Percentiles rank a stretch among this genome's conserved stretches.
phyloP scores from a whole-genome alignment of 2,797 vertebrate species.

The Pristis pectinata region DNA sequence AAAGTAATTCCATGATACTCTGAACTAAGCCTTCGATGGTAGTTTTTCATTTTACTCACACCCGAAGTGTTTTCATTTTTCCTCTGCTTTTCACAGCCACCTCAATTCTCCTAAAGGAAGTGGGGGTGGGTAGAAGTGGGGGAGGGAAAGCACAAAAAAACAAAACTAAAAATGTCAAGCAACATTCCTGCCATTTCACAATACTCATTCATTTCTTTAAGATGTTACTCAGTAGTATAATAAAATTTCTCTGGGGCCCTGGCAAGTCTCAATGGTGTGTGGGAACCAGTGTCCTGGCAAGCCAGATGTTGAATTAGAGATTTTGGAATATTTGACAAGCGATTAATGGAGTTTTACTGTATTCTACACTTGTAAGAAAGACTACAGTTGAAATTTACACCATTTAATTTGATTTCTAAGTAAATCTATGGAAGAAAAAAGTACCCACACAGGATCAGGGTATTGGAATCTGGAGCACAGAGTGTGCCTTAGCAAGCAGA shows the following conservation, averaged over 20 bases:
- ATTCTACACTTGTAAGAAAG: too few species aligned
- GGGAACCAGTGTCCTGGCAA: too few species aligned
- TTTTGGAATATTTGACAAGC: too few species aligned
- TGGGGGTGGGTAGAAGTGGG: not conserved
- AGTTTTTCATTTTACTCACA: constrained; percentile 34
- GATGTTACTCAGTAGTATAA: too few species aligned
- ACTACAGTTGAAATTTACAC: too few species aligned
- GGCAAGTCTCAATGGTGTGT: too few species aligned
- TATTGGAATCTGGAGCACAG: not conserved
- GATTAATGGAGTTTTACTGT: too few species aligned
- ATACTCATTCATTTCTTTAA: not conserved
- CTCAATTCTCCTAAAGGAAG: not conserved
- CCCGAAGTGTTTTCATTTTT: constrained; percentile 30
- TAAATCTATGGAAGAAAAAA: too few species aligned
- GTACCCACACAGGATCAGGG: not conserved
- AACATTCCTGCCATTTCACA: not conserved
- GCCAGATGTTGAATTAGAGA: too few species aligned
- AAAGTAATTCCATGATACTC: constrained; percentile 11
- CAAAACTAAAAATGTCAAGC: not conserved
- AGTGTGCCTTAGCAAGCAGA: not conserved
- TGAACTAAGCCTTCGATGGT: constrained; percentile 39
- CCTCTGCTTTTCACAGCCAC: constrained; percentile 29
- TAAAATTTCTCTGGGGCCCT: too few species aligned
- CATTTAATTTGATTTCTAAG: too few species aligned
- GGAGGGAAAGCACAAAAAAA: not conserved